Evolutionary conservation across 2,888 invertebrate genomes (phyloP).

Genomic region (Zelleria hepariella): DNA sequence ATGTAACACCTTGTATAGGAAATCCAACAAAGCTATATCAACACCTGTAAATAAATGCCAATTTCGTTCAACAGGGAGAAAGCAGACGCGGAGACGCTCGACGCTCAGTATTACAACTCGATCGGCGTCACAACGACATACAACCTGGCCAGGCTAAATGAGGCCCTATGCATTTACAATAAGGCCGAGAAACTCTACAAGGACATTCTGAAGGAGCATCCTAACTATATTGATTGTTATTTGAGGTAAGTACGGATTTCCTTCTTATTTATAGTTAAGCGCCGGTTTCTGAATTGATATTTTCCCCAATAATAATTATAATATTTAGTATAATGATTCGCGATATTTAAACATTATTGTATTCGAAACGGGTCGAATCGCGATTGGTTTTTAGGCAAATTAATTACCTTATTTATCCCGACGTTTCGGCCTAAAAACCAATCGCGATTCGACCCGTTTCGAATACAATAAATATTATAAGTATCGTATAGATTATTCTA

Average conservation of each 20-base stretch:
- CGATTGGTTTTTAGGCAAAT: no score
- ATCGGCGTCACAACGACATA: slow-evolving; percentile 97
- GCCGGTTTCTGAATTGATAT: background rate
- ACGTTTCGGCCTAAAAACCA: no score
- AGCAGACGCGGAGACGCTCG: slow-evolving; percentile 83
- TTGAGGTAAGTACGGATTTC: slow-evolving; percentile 53
- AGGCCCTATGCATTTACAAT: slow-evolving; percentile 92
- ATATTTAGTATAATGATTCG: no score
- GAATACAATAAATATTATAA: no score
- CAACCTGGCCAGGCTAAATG: slow-evolving; percentile 94
- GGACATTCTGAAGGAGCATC: slow-evolving; percentile 96
- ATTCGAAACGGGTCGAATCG: no score
- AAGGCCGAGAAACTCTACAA: slow-evolving; percentile 97
- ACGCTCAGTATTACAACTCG: slow-evolving; percentile 95
- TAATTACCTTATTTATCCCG: no score
- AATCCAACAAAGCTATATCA: background rate
- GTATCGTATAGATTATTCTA: no score
- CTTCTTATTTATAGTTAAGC: background rate
- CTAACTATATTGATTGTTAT: slow-evolving; percentile 97
- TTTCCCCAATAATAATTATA: no score
- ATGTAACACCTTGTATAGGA: no score
- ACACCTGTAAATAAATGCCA: background rate
- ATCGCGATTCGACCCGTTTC: no score
- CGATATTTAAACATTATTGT: no score
- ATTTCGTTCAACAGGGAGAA: slow-evolving; percentile 75